Conservation (phyloP, 2,797 vertebrate genomes). For the Lagorchestes hirsutus region DNA sequence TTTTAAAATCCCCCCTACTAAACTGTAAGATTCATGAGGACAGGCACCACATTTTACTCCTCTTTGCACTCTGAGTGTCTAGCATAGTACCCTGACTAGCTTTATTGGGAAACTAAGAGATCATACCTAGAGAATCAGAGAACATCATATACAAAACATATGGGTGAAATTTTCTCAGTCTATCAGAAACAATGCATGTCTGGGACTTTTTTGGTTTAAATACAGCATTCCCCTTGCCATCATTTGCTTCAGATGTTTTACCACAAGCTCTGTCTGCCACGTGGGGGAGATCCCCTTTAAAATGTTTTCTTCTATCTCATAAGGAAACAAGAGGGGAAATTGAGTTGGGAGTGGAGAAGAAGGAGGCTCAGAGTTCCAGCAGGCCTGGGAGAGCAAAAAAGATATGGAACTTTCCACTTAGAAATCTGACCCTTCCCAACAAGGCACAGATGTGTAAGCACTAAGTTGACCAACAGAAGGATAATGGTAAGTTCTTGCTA, state of each 20-base stretch:
- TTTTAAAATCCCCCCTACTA: neutral
- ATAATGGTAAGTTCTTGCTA: slow-evolving; percentile 8
- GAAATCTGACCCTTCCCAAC: slow-evolving; percentile 21
- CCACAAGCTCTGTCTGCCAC: slow-evolving; percentile 68
- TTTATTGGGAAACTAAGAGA: neutral
- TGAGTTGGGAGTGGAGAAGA: neutral
- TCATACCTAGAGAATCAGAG: neutral
- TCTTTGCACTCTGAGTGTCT: neutral
- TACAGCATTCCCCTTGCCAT: slow-evolving; percentile 50
- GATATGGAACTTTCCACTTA: neutral
- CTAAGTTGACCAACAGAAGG: slow-evolving; percentile 1
- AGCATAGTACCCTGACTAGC: neutral
- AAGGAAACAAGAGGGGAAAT: neutral
- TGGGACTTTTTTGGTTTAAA: slow-evolving; percentile 50
- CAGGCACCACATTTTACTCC: neutral
- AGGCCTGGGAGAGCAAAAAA: neutral
- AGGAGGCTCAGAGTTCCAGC: neutral
- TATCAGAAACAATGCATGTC: slow-evolving; percentile 57
- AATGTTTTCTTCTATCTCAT: neutral
- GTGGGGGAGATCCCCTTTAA: slow-evolving; percentile 45
- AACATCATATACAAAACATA: slow-evolving; percentile 26
- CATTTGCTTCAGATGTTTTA: slow-evolving; percentile 66
- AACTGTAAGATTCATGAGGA: neutral
- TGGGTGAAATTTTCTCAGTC: slow-evolving; percentile 70
- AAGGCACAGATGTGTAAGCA: slow-evolving; percentile 37